A percentile compares a stretch with the other conserved stretches of the same genome.
phyloP scores from a whole-genome alignment of 2,888 invertebrate genomes.

The Pelosia muscerda region DNA sequence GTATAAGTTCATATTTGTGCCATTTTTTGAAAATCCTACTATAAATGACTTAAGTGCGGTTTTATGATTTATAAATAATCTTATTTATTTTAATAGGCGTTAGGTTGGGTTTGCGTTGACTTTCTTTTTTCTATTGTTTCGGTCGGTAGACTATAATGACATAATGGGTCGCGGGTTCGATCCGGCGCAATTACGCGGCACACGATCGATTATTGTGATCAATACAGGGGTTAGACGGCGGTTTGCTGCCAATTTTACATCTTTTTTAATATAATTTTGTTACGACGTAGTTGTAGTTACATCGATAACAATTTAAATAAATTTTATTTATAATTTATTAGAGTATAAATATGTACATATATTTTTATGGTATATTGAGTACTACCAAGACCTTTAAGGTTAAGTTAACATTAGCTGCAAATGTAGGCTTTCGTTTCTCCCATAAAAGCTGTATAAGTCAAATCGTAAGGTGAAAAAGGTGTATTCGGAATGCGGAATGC shows the following conservation, averaged over 20 bases:
- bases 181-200: slow-evolving; percentile 85
- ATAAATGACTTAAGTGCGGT: slow-evolving; percentile 48
- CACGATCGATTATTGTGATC: slow-evolving; percentile 87
- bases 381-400: not conserved
- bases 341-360: not conserved
- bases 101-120: slow-evolving; percentile 44
- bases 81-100: slow-evolving; percentile 22
- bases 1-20: slow-evolving; percentile 42
- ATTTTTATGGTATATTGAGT: not conserved
- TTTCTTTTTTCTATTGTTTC: slow-evolving; percentile 71
- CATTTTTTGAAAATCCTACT: slow-evolving; percentile 43
- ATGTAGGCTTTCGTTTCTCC: too few relatives aligned
- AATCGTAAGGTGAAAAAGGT: too few relatives aligned
- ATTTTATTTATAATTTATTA: not conserved
- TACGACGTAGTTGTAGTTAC: slow-evolving; percentile 70
- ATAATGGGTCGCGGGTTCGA: slow-evolving; percentile 84
- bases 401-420: not conserved
- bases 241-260: slow-evolving; percentile 85
- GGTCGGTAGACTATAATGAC: slow-evolving; percentile 84
- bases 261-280: slow-evolving; percentile 79
- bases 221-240: slow-evolving; percentile 85
- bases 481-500: too few relatives aligned
- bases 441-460: too few relatives aligned
- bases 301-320: slow-evolving; percentile 66
- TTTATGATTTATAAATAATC: slow-evolving; percentile 28